Evolutionary conservation across 2,113 vertebrate species (phyloP), one percentile per base, ranked within the genome.

Genomic region (Camelus bactrianus): DNA sequence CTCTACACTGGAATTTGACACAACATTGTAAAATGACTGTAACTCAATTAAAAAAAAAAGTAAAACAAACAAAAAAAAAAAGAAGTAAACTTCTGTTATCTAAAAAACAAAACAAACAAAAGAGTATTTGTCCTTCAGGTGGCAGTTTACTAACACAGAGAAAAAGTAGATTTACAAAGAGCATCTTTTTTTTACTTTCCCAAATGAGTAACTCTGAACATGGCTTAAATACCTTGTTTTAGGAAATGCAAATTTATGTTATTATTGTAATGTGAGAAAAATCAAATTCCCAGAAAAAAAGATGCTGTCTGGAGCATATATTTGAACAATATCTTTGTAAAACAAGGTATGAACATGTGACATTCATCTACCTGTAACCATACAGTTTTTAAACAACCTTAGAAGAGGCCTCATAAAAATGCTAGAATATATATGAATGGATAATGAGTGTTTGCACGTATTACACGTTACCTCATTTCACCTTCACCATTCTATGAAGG

Each of bases 191-290:
- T 50, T 30, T 69, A 86, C 17, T 90, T 54, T 62, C 16, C 38
- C 38, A 56, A 88, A 88, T 75, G 83, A 91, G 56, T 70, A 35
- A 79, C 17, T 84, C 84, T 94, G 83, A 91, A 70, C 30, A 90
- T 48, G 62, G 64, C 38, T 76, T 93, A 83, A 79, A 83, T 79
- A 86, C 56, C 22, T 91, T 94, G 35, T 93, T 95, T 96, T 24
- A 93, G 26, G 48, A 80, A 93, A 91, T 89, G 38, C 3, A 96
- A 94, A 92, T 62, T 48, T 93, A 94, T 67, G 5, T 58, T 87
- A 87, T 32, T 88, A 56, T 19, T 38, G 46, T 11, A 35, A 50
- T 70, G 8, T 72, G 67, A 83, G 79, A 87, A 93, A 93, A 89
- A 64, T 48, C 22, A 69, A 79, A 72, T 69, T 81, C 54, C 16